These are phyloP conservation scores for Martes martes DNA, from an alignment of 2,113 vertebrate genomes.

Conservation along the genomic window DNA sequence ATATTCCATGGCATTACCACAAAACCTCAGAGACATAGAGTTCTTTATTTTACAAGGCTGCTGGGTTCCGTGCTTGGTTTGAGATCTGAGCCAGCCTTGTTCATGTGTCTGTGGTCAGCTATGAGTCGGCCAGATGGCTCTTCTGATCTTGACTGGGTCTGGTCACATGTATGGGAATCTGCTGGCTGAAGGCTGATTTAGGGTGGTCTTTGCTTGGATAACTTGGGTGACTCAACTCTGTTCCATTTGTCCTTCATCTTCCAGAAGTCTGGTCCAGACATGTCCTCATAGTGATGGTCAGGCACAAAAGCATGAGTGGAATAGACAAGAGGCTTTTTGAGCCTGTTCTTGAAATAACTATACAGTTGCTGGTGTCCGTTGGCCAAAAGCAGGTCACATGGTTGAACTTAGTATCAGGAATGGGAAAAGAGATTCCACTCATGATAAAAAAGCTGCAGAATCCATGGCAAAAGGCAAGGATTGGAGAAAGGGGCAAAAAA, in stretches of 20 bases:
- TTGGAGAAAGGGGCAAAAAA: not conserved
- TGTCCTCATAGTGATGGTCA: not conserved
- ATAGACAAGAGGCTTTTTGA: not conserved
- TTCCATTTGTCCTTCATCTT: not conserved
- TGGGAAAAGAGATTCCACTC: not conserved
- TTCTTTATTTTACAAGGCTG: not conserved
- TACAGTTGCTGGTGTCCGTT: not conserved
- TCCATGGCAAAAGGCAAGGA: not conserved
- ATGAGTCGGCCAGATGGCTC: not conserved
- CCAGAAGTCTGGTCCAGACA: not conserved
- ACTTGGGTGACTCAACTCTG: not conserved
- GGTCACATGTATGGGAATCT: not conserved
- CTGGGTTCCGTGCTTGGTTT: not conserved
- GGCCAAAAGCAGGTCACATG: not conserved
- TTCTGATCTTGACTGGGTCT: not conserved
- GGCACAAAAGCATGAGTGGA: not conserved
- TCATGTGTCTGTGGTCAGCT: not conserved
- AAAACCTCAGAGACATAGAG: constrained; percentile 8
- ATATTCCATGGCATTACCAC: not conserved
- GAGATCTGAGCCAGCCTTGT: not conserved
- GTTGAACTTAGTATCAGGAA: not conserved
- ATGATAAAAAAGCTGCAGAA: not conserved
- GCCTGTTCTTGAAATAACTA: not conserved
- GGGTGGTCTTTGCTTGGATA: not conserved
- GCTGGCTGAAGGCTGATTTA: not conserved